These are phyloP conservation scores for Drosophila anomalata DNA, from an alignment of 2,888 invertebrate species.

Conservation along the genomic window DNA sequence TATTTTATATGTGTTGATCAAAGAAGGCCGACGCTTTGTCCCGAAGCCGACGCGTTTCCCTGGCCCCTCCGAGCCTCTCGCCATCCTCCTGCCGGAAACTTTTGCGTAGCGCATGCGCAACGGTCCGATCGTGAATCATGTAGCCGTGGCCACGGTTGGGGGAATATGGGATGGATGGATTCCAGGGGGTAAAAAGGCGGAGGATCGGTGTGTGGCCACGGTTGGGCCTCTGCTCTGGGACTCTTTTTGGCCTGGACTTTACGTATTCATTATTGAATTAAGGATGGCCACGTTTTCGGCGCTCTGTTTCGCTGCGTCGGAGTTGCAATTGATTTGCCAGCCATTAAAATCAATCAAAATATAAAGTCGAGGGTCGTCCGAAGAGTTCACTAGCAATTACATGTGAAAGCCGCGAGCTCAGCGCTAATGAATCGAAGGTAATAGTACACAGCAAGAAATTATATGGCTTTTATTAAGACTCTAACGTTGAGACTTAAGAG, in stretches of 20 bases:
- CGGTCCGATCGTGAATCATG: slow-evolving; percentile 46
- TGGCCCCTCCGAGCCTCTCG: not conserved
- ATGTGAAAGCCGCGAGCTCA: slow-evolving; percentile 51
- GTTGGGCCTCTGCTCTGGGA: slow-evolving; percentile 14
- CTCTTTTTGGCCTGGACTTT: slow-evolving; percentile 31
- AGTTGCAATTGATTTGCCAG: slow-evolving; percentile 70
- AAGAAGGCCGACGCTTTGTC: slow-evolving; percentile 83
- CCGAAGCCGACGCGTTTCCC: slow-evolving; percentile 65
- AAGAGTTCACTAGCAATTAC: slow-evolving; percentile 27
- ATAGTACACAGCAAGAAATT: not conserved
- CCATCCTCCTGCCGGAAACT: slow-evolving; percentile 15
- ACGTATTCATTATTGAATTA: slow-evolving; percentile 79
- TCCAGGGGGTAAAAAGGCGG: slow-evolving; percentile 7
- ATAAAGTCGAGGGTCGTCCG: slow-evolving; percentile 31
- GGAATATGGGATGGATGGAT: slow-evolving; percentile 7
- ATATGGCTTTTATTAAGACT: not conserved
- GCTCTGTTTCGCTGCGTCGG: slow-evolving; percentile 59
- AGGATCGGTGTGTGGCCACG: slow-evolving; percentile 54
- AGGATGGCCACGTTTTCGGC: slow-evolving; percentile 78
- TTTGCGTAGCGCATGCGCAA: slow-evolving; percentile 48
- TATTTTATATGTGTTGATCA: slow-evolving; percentile 84
- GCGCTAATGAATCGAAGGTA: slow-evolving; percentile 44
- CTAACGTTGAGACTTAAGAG: not conserved
- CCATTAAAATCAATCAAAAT: slow-evolving; percentile 79
- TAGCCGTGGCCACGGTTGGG: slow-evolving; percentile 32